These are phyloP conservation scores for Abrostola triplasia DNA, from an alignment of 2,888 invertebrate species.

Conservation along the genomic window DNA sequence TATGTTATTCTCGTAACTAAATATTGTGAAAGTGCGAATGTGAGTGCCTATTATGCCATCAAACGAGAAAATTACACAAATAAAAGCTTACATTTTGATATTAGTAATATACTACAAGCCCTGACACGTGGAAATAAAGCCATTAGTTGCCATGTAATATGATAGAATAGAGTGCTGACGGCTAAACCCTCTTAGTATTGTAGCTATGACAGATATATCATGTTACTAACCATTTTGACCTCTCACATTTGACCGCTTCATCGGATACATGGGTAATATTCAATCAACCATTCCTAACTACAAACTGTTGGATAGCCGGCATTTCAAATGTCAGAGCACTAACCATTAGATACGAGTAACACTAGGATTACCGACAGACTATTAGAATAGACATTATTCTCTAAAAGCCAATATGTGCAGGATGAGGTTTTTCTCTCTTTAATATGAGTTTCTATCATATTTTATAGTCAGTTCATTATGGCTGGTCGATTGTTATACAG, in stretches of 20 bases:
- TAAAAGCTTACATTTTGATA: not conserved
- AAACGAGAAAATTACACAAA: not conserved
- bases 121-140: not conserved
- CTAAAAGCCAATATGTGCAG: slow-evolving; percentile 5
- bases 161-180: slow-evolving; percentile 5
- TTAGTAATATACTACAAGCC: slow-evolving; percentile 4
- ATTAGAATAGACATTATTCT: slow-evolving; percentile 11
- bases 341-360: slow-evolving; percentile 9
- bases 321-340: not conserved
- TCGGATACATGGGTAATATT: slow-evolving; percentile 3
- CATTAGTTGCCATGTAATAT: slow-evolving; percentile 9
- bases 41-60: not conserved
- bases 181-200: slow-evolving; percentile 1
- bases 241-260: slow-evolving; percentile 5
- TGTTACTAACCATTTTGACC: slow-evolving; percentile 14
- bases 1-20: no score
- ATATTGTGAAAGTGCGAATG: no score
- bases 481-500: slow-evolving; percentile 5
- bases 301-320: not conserved
- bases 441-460: slow-evolving; percentile 16
- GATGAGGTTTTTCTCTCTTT: no score
- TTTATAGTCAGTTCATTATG: slow-evolving; percentile 14
- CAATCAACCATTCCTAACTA: not conserved
- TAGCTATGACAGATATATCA: slow-evolving; percentile 2
- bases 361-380: slow-evolving; percentile 6